A percentile compares a stretch with the other conserved stretches of the same genome.
Evolutionary conservation across 2,888 invertebrate species (phyloP).

Genomic region (Anoplius nigerrimus): DNA sequence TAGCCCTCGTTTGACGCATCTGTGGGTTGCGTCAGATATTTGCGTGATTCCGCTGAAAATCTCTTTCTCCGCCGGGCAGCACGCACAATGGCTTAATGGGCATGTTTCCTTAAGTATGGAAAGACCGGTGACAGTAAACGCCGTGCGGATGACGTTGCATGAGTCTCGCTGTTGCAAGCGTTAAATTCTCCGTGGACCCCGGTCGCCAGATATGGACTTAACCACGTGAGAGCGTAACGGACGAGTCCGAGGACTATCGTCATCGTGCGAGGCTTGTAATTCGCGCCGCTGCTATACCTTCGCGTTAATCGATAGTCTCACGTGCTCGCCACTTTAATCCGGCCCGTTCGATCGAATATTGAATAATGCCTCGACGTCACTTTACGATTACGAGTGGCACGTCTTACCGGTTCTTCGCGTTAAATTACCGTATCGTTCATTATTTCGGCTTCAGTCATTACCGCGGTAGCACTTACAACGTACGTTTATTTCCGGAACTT

Average conservation of each 20-base stretch:
- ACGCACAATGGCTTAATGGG: slow-evolving; percentile 49
- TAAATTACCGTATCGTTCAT: background rate
- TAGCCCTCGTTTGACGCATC: too few relatives aligned
- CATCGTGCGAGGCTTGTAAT: slow-evolving; percentile 22
- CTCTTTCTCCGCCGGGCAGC: slow-evolving; percentile 28
- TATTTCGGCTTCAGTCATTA: too few relatives aligned
- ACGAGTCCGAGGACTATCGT: slow-evolving; percentile 13
- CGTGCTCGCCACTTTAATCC: too few relatives aligned
- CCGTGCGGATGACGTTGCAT: slow-evolving; percentile 45
- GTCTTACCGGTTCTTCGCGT: background rate
- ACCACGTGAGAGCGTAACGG: slow-evolving; percentile 36
- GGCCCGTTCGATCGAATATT: too few relatives aligned
- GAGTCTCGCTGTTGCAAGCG: slow-evolving; percentile 65
- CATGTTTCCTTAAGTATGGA: slow-evolving; percentile 55
- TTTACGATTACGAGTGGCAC: too few relatives aligned
- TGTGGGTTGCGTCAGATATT: too few relatives aligned
- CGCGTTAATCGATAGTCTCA: too few relatives aligned
- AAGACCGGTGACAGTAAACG: slow-evolving; percentile 46
- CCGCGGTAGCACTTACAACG: too few relatives aligned
- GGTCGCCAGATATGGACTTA: slow-evolving; percentile 61
- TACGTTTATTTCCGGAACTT: too few relatives aligned
- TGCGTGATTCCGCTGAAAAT: background rate
- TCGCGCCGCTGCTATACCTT: too few relatives aligned
- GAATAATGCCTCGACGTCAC: too few relatives aligned
- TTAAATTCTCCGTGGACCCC: slow-evolving; percentile 66